Evolutionary conservation across 2,113 vertebrate genomes (phyloP), one percentile per base, ranked within the genome.

Genomic region (Leucosticte australis): DNA sequence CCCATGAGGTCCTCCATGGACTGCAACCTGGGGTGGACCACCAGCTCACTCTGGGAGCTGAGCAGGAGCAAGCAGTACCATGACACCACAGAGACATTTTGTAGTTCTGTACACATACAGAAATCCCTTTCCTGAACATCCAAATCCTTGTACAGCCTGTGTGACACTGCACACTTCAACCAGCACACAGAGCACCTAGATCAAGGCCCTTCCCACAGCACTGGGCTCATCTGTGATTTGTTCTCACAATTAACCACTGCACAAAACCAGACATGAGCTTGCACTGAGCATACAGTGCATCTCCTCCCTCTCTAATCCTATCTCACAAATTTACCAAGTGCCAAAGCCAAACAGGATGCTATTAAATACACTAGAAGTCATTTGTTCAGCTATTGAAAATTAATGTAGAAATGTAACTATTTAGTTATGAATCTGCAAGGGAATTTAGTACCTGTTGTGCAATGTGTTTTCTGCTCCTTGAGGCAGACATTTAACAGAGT

Each of bases 221-320:
- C 27, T 37, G 18, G 41, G 11, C 30, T 53, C 23, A 65, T 30
- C 57, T 50, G 8, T 19, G 65, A 59, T 79, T 79, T 87, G 39
- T 35, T 79, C 49, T 68, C 65, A 30, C 39, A 21, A 8, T 10
- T 37, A 68, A 63, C 7, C 24, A 8, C 41, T 8, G 42, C 1
- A 3, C 0, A 0, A 0, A 59, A 23, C 16, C 13, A n/a, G 41
- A 62, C 76, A 49, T 4, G 11, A 62, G n/a, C 71, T 55, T 49
- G 53, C 0, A 5, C 22, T 42, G 15, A 56, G 41, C 2, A 0
- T 5, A 28, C 13, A 8, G 33, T 20, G 17, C 6, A 1, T 24
- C 33, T 55, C 41, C 56, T 84, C 46, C 39, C 35, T 33, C 41
- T 56, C 71, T 27, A 53, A 44, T 28, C 31, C 3, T 15, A 50